These are phyloP conservation scores for Coccyzus lansbergi DNA, from an alignment of 2,797 vertebrate genomes.

Conservation along the genomic window DNA sequence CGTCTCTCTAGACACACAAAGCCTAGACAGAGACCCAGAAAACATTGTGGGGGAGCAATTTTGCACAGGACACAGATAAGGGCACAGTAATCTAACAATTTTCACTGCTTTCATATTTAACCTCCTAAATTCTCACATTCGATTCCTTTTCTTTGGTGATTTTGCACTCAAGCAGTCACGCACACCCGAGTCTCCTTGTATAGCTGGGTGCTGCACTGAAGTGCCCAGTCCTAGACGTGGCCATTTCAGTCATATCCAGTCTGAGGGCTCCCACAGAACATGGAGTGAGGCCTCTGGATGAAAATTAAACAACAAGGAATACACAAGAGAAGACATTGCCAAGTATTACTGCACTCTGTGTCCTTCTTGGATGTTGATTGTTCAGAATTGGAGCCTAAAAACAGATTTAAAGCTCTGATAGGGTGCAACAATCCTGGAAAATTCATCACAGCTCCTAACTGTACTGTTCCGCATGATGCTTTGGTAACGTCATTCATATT, in stretches of 20 bases:
- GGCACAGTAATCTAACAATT: not conserved
- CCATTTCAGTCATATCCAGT: not conserved
- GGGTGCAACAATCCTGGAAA: not conserved
- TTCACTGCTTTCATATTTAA: not conserved
- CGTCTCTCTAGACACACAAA: not conserved
- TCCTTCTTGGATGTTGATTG: not conserved
- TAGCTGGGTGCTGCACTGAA: not conserved
- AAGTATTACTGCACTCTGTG: not conserved
- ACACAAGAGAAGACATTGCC: not conserved
- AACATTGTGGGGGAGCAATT: not conserved
- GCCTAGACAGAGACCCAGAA: not conserved
- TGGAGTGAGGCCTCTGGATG: not conserved
- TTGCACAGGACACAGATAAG: not conserved
- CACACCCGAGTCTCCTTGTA: accelerated
- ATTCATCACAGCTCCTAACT: not conserved
- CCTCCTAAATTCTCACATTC: not conserved
- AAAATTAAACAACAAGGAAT: not conserved
- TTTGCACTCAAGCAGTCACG: not conserved
- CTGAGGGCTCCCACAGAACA: not conserved
- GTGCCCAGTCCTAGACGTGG: not conserved
- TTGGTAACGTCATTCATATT: no score
- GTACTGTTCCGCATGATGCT: not conserved
- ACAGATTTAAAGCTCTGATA: not conserved
- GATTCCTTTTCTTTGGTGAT: not conserved
- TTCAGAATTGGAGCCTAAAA: not conserved